phyloP scores from a whole-genome alignment of 2,797 vertebrate genomes.

The Gambelia wislizenii region DNA sequence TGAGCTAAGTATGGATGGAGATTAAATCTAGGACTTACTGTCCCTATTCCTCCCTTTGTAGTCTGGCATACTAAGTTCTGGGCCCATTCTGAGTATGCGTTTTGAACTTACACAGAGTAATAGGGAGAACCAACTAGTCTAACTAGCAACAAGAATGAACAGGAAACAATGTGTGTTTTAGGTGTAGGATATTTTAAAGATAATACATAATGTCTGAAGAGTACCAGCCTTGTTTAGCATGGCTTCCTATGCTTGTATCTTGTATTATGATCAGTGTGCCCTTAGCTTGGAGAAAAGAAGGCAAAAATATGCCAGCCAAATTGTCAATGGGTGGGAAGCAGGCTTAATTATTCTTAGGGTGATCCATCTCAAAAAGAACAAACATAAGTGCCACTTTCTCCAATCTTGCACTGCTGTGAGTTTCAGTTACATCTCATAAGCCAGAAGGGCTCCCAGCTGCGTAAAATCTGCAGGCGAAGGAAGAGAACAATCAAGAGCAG shows the following conservation, averaged over 20 bases:
- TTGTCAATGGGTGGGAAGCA: background rate
- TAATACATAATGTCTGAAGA: background rate
- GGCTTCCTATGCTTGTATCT: background rate
- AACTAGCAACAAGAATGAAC: background rate
- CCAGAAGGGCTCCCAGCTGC: conserved; percentile 33
- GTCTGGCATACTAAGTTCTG: background rate
- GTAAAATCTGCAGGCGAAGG: conserved; percentile 3
- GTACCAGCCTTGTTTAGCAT: background rate
- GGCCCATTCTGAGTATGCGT: background rate
- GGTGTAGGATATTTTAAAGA: background rate
- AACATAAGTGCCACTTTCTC: conserved; percentile 7
- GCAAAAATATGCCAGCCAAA: conserved; percentile 8
- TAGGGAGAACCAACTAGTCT: background rate
- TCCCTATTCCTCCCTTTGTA: background rate
- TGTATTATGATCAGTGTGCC: background rate
- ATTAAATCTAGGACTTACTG: background rate
- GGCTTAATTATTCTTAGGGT: background rate
- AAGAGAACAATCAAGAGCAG: conserved; percentile 29
- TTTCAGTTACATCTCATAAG: conserved; percentile 12
- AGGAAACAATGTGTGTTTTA: background rate
- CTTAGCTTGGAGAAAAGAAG: background rate
- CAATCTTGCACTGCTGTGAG: background rate
- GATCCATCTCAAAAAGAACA: conserved; percentile 1
- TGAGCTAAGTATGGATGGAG: background rate
- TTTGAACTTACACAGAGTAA: background rate